Base-by-base conservation (phyloP, 1,140 invertebrate species). In the Riptortus pedestris region DNA sequence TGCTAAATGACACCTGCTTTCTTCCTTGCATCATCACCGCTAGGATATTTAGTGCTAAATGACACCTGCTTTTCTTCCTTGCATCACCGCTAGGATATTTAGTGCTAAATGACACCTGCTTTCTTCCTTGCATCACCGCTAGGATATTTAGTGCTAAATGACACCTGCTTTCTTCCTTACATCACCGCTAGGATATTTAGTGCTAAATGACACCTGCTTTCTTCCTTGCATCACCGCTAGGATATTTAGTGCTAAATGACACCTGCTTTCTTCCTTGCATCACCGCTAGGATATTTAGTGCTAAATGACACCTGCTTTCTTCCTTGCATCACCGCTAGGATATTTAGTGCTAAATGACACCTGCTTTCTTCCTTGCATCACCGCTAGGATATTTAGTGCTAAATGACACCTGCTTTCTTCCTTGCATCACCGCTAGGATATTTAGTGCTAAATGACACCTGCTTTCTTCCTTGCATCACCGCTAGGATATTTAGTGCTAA, bases 11-110 rank as follows among this genome's bases (percentile, higher is more conserved):
- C 66, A 33, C 70, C 71, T 43, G 70, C 70, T 72, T 71, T 73
- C 28, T 70, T 70, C 52, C 64, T 14, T 69, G 26, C 67, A n/a
- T 70, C 67, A 27, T n/a, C n/a, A n/a, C 67, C 64, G 58, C 55
- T 60, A 22, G 67, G 68, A 69, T 69, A 70, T 69, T 69, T 69
- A 65, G 24, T 27, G 47, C 47, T 51, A 51, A 51, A n/a, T n/a
- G n/a, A n/a, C 66, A 33, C 70, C 71, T 43, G 70, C 70, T 72
- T 71, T 73, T n/a, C 28, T 70, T 70, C 52, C 64, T 14, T 69
- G 26, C 67, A n/a, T 70, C 67, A 27, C 67, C 64, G 58, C 55
- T 60, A 22, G 67, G 68, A 69, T 69, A 70, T 69, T 69, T 69
- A 65, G 24, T 27, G 47, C 47, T 51, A 51, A 51, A n/a, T n/a